Conservation (phyloP, 2,797 vertebrate species). For the Trachurus trachurus region DNA sequence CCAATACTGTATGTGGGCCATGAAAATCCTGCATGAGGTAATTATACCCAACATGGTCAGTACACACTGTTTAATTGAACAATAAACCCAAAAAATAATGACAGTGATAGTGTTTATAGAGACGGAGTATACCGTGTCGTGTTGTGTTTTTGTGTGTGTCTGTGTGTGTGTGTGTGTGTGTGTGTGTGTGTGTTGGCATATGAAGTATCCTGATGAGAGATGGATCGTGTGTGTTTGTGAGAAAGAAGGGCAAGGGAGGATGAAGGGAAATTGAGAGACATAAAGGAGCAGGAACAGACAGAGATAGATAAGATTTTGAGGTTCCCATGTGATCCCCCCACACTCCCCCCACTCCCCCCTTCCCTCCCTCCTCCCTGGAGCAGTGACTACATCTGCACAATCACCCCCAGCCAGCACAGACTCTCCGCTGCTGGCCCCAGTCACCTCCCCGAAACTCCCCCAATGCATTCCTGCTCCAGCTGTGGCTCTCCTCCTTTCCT, state of each 20-base stretch:
- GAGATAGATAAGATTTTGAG: constrained; percentile 70
- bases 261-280: constrained; percentile 52
- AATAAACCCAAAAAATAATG: neutral
- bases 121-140: constrained; percentile 2
- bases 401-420: constrained; percentile 76
- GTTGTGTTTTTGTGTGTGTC: constrained; percentile 11
- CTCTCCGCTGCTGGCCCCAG: constrained; percentile 73
- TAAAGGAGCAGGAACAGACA: constrained; percentile 59
- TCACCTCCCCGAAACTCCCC: constrained; percentile 75
- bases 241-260: constrained; percentile 45
- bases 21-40: constrained; percentile 53
- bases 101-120: constrained; percentile 22
- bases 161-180: no score
- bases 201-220: neutral
- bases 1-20: constrained; percentile 67
- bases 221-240: constrained; percentile 34
- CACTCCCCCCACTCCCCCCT: no score
- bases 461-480: constrained; percentile 85
- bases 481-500: constrained; percentile 82
- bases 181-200: neutral
- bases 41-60: constrained; percentile 35
- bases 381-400: constrained; percentile 77
- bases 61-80: neutral
- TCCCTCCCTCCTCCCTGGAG: constrained; percentile 64
- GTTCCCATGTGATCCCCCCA: constrained; percentile 76